Evolutionary conservation across 2,888 invertebrate species (phyloP).

Genomic region (Tholera decimalis): DNA sequence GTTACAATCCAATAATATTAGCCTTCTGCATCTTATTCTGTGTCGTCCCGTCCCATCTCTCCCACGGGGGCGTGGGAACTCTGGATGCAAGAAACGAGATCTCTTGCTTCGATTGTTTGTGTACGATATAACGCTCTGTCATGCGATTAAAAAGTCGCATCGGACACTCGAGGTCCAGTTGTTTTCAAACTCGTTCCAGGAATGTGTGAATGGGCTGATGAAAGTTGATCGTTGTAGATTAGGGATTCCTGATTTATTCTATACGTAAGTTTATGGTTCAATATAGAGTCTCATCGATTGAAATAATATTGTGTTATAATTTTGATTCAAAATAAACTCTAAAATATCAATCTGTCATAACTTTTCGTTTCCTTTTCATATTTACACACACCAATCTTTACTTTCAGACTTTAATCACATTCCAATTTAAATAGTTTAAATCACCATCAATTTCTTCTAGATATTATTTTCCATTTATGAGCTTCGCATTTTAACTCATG

Average conservation of each 20-base stretch:
- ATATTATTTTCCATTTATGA: too few relatives aligned
- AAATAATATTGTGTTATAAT: too few relatives aligned
- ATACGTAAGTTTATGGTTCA: neutral
- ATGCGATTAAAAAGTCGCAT: constrained; percentile 64
- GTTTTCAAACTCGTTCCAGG: constrained; percentile 49
- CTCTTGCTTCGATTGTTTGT: constrained; percentile 64
- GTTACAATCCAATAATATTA: neutral
- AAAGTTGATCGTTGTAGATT: constrained; percentile 35
- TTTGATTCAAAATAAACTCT: too few relatives aligned
- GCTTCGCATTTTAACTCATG: too few relatives aligned
- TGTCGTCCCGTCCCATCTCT: constrained; percentile 62
- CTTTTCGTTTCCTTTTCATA: too few relatives aligned
- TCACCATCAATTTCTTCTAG: too few relatives aligned
- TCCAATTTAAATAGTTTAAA: too few relatives aligned
- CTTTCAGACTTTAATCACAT: too few relatives aligned
- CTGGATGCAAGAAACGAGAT: constrained; percentile 65
- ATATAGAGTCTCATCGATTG: neutral
- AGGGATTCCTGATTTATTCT: neutral
- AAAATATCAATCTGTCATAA: too few relatives aligned
- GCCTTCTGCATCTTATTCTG: constrained; percentile 28
- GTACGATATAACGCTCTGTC: constrained; percentile 62
- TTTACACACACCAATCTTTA: too few relatives aligned
- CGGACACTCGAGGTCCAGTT: constrained; percentile 52
- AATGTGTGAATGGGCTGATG: constrained; percentile 55
- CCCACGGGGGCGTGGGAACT: constrained; percentile 72